phyloP scores from a whole-genome alignment of 2,797 vertebrate genomes.

The Euthynnus affinis region DNA sequence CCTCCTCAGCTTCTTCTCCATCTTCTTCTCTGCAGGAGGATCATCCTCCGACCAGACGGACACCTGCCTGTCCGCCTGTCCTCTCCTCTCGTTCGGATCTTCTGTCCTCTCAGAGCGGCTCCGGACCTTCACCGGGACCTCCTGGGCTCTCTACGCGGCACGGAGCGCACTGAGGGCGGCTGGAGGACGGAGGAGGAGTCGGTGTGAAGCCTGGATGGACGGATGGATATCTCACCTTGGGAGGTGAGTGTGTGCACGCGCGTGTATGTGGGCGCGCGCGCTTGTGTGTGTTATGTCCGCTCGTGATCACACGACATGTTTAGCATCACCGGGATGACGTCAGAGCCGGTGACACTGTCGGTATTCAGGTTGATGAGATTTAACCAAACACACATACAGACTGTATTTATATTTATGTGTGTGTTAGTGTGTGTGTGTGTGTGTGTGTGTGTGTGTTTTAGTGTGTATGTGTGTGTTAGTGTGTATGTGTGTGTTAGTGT shows the following conservation, averaged over 20 bases:
- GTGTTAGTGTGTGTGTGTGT: no score
- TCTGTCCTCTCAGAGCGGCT: background rate
- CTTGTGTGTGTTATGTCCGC: constrained; percentile 3
- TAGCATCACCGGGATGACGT: constrained; percentile 46
- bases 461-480: no score
- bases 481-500: no score
- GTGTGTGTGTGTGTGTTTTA: no score
- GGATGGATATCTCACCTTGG: constrained; percentile 70
- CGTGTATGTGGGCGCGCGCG: background rate
- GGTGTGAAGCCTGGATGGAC: constrained; percentile 29
- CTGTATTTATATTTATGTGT: no score
- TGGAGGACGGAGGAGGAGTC: constrained; percentile 11
- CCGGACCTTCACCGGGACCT: constrained; percentile 4
- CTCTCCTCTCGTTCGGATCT: background rate
- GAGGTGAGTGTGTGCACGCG: constrained; percentile 38
- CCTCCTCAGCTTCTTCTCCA: background rate
- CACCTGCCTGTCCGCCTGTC: constrained; percentile 24
- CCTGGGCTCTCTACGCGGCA: background rate
- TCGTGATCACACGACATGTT: constrained; percentile 20
- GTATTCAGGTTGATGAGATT: constrained; percentile 30
- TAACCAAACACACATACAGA: background rate
- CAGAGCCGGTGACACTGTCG: constrained; percentile 43
- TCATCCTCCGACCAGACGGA: constrained; percentile 18
- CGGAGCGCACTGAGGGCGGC: constrained; percentile 8
- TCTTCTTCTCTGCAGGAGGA: constrained; percentile 40